These are phyloP conservation scores for Ernsta delagoae DNA, from an alignment of 2,888 invertebrate species.

Conservation along the genomic window DNA sequence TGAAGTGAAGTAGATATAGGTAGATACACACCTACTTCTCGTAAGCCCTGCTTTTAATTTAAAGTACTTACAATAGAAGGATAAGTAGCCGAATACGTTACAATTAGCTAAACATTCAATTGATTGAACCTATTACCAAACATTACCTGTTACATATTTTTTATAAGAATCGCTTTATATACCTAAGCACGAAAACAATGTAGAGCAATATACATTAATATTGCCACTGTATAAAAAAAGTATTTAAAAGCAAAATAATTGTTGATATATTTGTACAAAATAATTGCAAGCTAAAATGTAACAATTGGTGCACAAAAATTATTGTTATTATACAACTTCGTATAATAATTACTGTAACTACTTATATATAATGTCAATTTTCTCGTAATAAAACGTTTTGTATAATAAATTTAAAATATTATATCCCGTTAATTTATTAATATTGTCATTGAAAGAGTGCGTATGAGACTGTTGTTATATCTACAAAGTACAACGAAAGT, in stretches of 20 bases:
- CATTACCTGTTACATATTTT: slow-evolving; percentile 36
- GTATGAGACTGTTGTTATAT: slow-evolving; percentile 58
- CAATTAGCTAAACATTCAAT: slow-evolving; percentile 22
- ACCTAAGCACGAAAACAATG: slow-evolving; percentile 6
- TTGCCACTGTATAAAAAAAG: slow-evolving; percentile 38
- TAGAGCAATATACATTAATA: slow-evolving; percentile 33
- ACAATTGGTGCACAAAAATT: slow-evolving; percentile 59
- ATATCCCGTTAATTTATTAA: slow-evolving; percentile 58
- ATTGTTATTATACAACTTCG: slow-evolving; percentile 65
- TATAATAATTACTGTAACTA: too few species aligned
- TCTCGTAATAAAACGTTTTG: slow-evolving; percentile 70
- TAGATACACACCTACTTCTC: slow-evolving; percentile 11
- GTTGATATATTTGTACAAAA: slow-evolving; percentile 19
- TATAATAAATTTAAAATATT: slow-evolving; percentile 56
- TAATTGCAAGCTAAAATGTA: slow-evolving; percentile 29
- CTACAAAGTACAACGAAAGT: slow-evolving; percentile 63
- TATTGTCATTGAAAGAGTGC: slow-evolving; percentile 65
- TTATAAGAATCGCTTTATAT: slow-evolving; percentile 23
- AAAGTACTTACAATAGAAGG: slow-evolving; percentile 32
- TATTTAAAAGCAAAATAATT: slow-evolving; percentile 17
- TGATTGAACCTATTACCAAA: slow-evolving; percentile 33
- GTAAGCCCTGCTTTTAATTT: slow-evolving; percentile 31
- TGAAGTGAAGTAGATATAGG: not conserved
- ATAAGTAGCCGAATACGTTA: slow-evolving; percentile 31
- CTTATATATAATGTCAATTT: slow-evolving; percentile 80